phyloP scores from a whole-genome alignment of 2,113 vertebrate species.

The Bothrops jararaca region DNA sequence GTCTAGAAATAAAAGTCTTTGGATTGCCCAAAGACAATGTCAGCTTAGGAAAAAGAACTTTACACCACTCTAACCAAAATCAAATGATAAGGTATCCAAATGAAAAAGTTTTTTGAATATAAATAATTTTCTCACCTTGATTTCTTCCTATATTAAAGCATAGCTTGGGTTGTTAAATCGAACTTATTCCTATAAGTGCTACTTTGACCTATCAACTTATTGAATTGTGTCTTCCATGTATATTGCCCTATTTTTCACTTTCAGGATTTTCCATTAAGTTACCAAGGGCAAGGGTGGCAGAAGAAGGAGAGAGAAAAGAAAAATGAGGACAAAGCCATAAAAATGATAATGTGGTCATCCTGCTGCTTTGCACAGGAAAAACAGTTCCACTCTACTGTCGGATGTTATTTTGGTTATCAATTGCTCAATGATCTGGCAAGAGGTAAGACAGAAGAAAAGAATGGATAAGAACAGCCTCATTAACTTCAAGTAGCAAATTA shows the following conservation, averaged over 20 bases:
- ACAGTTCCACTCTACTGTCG: constrained; percentile 19
- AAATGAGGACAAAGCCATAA: constrained; percentile 11
- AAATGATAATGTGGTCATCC: constrained; percentile 23
- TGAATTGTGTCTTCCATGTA: background rate
- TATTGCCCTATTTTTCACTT: background rate
- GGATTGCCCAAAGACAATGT: background rate
- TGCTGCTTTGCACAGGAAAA: constrained; percentile 30
- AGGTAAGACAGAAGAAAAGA: constrained; percentile 26
- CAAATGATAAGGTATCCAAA: background rate
- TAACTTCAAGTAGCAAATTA: constrained; percentile 54
- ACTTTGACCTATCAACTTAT: background rate
- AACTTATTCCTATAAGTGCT: background rate
- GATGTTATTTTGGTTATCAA: constrained; percentile 24
- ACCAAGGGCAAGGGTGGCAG: background rate
- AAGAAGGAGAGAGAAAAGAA: background rate
- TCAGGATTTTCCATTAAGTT: constrained; percentile 19
- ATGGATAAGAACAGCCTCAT: constrained; percentile 39
- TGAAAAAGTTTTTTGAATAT: background rate
- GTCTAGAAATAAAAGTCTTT: too few relatives aligned
- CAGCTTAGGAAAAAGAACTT: background rate
- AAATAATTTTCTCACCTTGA: background rate
- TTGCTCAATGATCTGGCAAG: constrained; percentile 5
- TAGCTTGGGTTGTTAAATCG: too few relatives aligned
- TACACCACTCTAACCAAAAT: background rate
- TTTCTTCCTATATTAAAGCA: background rate